Base-by-base conservation (phyloP, 2,113 vertebrate genomes). In the Triplophysa rosa region DNA sequence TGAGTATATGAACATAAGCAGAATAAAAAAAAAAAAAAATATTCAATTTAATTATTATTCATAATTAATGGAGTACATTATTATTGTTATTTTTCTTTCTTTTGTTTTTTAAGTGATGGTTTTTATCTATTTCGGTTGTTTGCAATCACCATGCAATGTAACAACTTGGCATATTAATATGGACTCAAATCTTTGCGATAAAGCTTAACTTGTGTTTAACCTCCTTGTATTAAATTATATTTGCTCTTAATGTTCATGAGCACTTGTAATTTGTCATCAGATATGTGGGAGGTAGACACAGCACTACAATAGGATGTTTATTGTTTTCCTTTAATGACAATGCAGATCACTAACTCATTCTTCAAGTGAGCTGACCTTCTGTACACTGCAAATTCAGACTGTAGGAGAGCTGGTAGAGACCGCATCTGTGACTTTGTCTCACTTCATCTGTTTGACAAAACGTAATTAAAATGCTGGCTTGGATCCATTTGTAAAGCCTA, bases 401-500 rank as follows among this genome's bases (percentile, higher is more conserved):
- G 13, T 52, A 54, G 49, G 37, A 66, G n/a, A 56, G 40, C 52
- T 29, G 24, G 10, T 23, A 62, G 19, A 54, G 29, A 59, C 33
- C 2, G 10, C 42, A 11, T 45, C 42, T 45, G 54, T 26, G 24
- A 65, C 56, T 52, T 21, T 56, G n/a, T 54, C 67, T 59, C 65
- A 75, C 61, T 58, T 82, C 67, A 86, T 82, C 67, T 80, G n/a
- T 63, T 74, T 73, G 37, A 40, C 56, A 42, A 79, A 81, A 81
- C 72, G 80, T 79, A 84, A 84, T 85, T 79, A 79, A 80, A 77
- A 82, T 81, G 64, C 61, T 62, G 56, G 62, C 64, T 23, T 56
- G 42, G 47, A 79, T 37, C 76, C 56, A 82, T 82, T 82, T 77
- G 29, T 42, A 65, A 40, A 24, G 40, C 17, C 8, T 56, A 67